Evolutionary conservation across 2,113 vertebrate species (phyloP), one percentile per base, ranked within the genome.

Genomic region (Parotia lawesii): DNA sequence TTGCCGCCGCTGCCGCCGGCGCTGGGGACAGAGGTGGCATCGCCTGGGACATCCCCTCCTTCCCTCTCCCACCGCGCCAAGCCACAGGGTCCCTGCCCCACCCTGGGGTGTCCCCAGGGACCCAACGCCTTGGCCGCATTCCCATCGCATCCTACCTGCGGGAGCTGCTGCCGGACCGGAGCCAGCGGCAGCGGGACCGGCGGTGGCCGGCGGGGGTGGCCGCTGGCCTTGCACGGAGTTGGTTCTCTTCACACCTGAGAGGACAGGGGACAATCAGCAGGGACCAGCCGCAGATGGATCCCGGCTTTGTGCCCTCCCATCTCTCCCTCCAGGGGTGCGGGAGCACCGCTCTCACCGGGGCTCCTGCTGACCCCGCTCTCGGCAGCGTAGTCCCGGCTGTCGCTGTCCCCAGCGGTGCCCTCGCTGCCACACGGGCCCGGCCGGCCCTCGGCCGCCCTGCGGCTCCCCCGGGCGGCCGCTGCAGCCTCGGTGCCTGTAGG

Each of bases 191-290:
- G 87, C 15, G 1, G 74, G 61, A 5, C 80, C 76, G 60, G 73
- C 53, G 38, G 45, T 0, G 0, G 95, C 57, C 15, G 92, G 44
- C 0, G 80, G 94, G 4, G 96, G 88, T 0, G 97, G 95, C 84
- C 97, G 97, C 20, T 97, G 86, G 50, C 95, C 96, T 54, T 97
- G 98, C 86, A 96, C 78, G 5, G 97, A 97, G 94, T 94, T 94
- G 87, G 97, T 97, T 27, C 98, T 97, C 93, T 95, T 98, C 89
- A 97, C 85, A 11, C 97, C 98, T 98, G 84, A 11, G 16, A 33
- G 60, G 71, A 65, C 19, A 47, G 23, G 6, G 33, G 13, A 62
- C 20, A 1, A 4, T 45, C 6, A 58, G 83, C 37, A 0, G n/a
- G 4, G 17, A 25, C 2, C 7, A 3, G 33, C 38, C 44, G 2